Percentiles rank a stretch among this genome's conserved stretches.
phyloP scores from a whole-genome alignment of 1,140 invertebrate species.

The Sipha flava region DNA sequence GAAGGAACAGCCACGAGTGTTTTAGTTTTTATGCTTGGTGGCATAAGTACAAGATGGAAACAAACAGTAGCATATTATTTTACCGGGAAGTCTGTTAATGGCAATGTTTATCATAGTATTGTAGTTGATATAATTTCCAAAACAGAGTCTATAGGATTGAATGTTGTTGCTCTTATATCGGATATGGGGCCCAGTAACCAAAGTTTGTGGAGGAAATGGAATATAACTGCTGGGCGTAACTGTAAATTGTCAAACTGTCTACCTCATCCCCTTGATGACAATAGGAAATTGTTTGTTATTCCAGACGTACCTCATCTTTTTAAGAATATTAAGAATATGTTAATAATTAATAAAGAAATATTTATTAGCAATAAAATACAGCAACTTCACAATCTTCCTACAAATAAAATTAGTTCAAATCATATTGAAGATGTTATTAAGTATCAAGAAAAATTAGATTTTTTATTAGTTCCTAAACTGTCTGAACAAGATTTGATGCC shows the following conservation, averaged over 20 bases:
- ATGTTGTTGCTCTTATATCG: background rate
- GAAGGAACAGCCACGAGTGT: background rate
- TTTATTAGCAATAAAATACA: background rate
- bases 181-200: background rate
- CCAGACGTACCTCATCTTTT: background rate
- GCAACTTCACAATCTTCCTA: background rate
- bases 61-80: background rate
- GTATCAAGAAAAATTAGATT: background rate
- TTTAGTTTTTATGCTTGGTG: background rate
- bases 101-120: background rate
- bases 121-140: background rate
- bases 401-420: background rate
- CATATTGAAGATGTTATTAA: background rate
- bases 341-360: background rate
- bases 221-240: background rate
- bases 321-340: background rate
- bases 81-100: background rate
- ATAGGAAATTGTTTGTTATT: background rate
- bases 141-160: background rate
- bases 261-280: background rate
- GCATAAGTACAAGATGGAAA: background rate
- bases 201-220: background rate
- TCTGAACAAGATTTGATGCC: background rate
- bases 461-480: background rate
- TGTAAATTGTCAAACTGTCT: background rate